phyloP scores from a whole-genome alignment of 2,797 vertebrate species.

The Neosilurus mollespiculum region DNA sequence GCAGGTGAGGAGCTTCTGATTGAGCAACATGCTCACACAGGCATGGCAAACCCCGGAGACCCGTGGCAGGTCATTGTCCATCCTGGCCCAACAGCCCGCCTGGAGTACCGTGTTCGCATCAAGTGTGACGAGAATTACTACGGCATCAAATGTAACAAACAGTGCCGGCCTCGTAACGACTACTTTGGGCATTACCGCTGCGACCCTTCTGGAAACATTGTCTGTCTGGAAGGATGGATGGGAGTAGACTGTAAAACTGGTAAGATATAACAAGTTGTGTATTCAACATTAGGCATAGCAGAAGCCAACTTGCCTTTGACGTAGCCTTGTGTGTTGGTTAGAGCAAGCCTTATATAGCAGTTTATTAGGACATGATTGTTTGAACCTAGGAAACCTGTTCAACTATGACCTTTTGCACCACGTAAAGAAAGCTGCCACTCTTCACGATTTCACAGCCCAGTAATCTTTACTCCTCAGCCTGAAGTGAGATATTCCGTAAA shows the following conservation, averaged over 20 bases:
- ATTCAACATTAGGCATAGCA: background rate
- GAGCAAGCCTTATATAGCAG: background rate
- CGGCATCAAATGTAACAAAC: slow-evolving; percentile 89
- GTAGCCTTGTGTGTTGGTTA: background rate
- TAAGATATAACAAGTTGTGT: slow-evolving; percentile 57
- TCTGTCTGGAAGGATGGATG: slow-evolving; percentile 97
- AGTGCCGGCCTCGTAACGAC: slow-evolving; percentile 89
- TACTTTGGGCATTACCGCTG: slow-evolving; percentile 95
- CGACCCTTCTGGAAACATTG: slow-evolving; percentile 85
- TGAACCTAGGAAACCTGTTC: slow-evolving; percentile 33
- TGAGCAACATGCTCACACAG: slow-evolving; percentile 81
- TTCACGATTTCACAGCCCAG: slow-evolving; percentile 52
- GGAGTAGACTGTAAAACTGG: slow-evolving; percentile 86
- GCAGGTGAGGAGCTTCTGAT: slow-evolving; percentile 81
- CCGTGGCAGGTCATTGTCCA: slow-evolving; percentile 83
- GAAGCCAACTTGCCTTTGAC: background rate
- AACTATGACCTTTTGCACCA: slow-evolving; percentile 41
- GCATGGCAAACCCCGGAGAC: slow-evolving; percentile 91
- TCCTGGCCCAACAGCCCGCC: slow-evolving; percentile 82
- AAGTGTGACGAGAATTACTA: slow-evolving; percentile 93
- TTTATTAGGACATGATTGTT: slow-evolving; percentile 11
- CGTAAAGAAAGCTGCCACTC: slow-evolving; percentile 42
- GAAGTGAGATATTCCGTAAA: slow-evolving; percentile 54
- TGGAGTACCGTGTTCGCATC: slow-evolving; percentile 85
- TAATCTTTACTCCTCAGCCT: slow-evolving; percentile 52